These are phyloP conservation scores for Osmoderma eremita DNA, from an alignment of 2,888 invertebrate species.

Conservation along the genomic window DNA sequence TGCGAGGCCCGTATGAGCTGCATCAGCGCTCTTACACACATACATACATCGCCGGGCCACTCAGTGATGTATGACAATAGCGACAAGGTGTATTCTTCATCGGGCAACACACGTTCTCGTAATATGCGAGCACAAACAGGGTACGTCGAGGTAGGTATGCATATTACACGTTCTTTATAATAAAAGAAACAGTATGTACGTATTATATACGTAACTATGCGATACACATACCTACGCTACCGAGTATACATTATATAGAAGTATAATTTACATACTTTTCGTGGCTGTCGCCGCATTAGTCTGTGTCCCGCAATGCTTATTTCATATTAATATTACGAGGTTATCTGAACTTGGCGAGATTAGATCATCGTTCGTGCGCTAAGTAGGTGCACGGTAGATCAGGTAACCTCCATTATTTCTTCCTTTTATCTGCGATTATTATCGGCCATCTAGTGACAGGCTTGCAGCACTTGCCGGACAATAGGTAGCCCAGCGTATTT, in stretches of 20 bases:
- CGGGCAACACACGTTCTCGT: conserved; percentile 24
- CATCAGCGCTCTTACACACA: too few species aligned
- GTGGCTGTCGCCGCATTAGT: conserved; percentile 42
- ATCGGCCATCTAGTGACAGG: conserved; percentile 32
- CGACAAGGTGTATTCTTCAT: conserved; percentile 46
- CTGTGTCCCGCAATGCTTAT: conserved; percentile 45
- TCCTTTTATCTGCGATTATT: conserved; percentile 41
- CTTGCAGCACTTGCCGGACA: not conserved
- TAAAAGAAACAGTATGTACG: not conserved
- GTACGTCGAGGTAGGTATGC: not conserved
- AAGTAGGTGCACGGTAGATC: conserved; percentile 45
- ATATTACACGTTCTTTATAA: not conserved
- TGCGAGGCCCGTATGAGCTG: too few species aligned
- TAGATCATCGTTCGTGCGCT: conserved; percentile 51
- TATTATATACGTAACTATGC: too few species aligned
- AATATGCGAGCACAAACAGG: too few species aligned
- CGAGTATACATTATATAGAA: not conserved
- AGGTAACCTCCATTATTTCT: conserved; percentile 41
- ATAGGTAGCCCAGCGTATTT: too few species aligned
- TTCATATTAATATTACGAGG: conserved; percentile 50
- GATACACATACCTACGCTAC: not conserved
- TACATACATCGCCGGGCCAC: not conserved
- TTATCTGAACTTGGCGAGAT: conserved; percentile 49
- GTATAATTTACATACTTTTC: conserved; percentile 27
- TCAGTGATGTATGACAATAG: conserved; percentile 43